Conservation (phyloP, 1,140 invertebrate genomes). For the Acromyrmex echinatior region DNA sequence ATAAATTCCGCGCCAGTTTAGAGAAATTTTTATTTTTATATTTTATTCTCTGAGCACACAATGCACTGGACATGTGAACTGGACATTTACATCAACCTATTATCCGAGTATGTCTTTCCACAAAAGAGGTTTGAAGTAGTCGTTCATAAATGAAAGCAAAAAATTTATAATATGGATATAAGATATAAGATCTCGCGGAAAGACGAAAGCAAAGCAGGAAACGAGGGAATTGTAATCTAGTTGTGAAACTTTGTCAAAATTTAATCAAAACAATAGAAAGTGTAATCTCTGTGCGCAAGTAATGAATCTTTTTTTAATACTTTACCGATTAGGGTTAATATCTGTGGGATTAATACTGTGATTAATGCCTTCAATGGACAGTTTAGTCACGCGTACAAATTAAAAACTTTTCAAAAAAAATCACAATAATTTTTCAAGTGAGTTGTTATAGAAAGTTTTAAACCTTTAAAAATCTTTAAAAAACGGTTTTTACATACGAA, state of each 20-base stretch:
- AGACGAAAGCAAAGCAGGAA: constrained; percentile 5
- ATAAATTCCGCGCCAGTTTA: background rate
- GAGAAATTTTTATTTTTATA: background rate
- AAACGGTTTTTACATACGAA: background rate
- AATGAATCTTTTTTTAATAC: background rate
- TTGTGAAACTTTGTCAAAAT: constrained; percentile 28
- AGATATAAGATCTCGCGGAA: background rate
- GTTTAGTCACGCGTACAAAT: background rate
- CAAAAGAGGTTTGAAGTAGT: background rate
- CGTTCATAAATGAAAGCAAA: background rate
- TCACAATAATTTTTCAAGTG: background rate
- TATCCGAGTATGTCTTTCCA: background rate
- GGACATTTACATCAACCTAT: background rate
- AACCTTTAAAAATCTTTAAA: background rate
- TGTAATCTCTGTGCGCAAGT: background rate
- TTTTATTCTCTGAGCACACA: background rate
- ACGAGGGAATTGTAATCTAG: background rate
- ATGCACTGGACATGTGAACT: background rate
- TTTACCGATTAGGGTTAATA: background rate
- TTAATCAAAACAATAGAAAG: background rate
- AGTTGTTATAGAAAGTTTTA: background rate
- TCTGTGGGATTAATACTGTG: too few species aligned
- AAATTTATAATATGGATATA: background rate
- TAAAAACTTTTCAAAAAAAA: background rate
- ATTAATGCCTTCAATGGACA: background rate